Evolutionary conservation across 2,888 invertebrate species (phyloP).

Genomic region (Yponomeuta sedellus): DNA sequence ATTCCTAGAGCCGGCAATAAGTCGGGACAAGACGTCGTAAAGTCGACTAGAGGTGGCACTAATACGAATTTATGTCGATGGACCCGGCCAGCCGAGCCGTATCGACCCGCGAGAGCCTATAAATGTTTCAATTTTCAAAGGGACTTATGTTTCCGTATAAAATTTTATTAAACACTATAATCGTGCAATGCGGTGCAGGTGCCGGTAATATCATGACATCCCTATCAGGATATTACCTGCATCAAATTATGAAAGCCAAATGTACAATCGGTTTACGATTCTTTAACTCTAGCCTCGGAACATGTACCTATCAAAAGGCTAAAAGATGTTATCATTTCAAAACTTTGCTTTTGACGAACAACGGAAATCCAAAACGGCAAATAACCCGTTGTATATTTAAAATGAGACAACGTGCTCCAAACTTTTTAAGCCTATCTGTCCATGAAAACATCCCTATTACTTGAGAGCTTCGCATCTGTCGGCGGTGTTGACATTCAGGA

Average conservation of each 20-base stretch:
- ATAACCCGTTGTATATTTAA: background rate
- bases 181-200: too few species aligned
- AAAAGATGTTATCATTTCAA: background rate
- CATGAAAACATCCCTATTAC: slow-evolving; percentile 9
- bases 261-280: background rate
- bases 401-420: background rate
- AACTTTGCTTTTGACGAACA: background rate
- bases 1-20: slow-evolving; percentile 61
- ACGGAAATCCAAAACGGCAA: background rate
- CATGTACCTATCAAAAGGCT: background rate
- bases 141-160: slow-evolving; percentile 16
- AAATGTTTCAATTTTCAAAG: slow-evolving; percentile 67
- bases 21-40: slow-evolving; percentile 65
- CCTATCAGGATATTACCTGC: too few species aligned
- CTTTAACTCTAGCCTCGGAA: background rate
- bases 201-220: background rate
- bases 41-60: slow-evolving; percentile 73
- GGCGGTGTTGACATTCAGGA: slow-evolving; percentile 29
- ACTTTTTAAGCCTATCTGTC: background rate
- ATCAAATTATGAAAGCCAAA: background rate
- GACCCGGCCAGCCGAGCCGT: slow-evolving; percentile 48
- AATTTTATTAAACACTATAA: slow-evolving; percentile 17
- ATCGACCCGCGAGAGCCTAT: slow-evolving; percentile 62
- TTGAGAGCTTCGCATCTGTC: slow-evolving; percentile 18
- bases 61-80: slow-evolving; percentile 73